These are phyloP conservation scores for Crotophaga sulcirostris DNA, from an alignment of 2,113 vertebrate species.

Conservation along the genomic window DNA sequence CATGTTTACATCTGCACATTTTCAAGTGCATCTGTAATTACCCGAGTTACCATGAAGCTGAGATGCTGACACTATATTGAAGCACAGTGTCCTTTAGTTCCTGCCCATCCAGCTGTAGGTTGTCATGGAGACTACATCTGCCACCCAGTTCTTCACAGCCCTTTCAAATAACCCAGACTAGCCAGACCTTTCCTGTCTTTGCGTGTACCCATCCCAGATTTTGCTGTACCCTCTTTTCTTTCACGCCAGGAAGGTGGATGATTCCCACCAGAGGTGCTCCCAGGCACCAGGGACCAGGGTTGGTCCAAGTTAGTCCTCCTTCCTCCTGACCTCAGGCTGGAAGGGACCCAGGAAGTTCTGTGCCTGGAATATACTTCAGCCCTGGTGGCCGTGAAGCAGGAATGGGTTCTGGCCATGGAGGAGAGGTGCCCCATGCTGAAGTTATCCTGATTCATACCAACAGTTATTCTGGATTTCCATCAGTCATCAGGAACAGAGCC, in stretches of 20 bases:
- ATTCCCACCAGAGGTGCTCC: not conserved
- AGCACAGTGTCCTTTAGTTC: not conserved
- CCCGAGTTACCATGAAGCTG: not conserved
- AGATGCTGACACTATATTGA: not conserved
- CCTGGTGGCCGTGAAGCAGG: not conserved
- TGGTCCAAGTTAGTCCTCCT: not conserved
- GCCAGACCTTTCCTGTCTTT: not conserved
- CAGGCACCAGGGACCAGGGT: not conserved
- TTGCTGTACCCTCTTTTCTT: not conserved
- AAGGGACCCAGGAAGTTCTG: not conserved
- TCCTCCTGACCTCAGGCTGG: not conserved
- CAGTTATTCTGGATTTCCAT: not conserved
- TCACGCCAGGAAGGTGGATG: not conserved
- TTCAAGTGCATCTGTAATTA: not conserved
- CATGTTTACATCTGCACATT: not conserved
- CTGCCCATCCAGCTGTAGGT: conserved; percentile 53
- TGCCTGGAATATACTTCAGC: not conserved
- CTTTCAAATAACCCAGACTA: not conserved
- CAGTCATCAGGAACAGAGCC: not conserved
- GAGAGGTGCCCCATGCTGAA: not conserved
- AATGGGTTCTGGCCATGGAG: not conserved
- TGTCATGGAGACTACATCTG: conserved; percentile 48
- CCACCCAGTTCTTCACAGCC: not conserved
- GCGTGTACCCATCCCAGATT: not conserved
- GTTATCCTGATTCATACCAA: not conserved